Evolutionary conservation across 2,888 invertebrate genomes (phyloP), one percentile per base, ranked within the genome.

Genomic region (Chrysina gloriosa): DNA sequence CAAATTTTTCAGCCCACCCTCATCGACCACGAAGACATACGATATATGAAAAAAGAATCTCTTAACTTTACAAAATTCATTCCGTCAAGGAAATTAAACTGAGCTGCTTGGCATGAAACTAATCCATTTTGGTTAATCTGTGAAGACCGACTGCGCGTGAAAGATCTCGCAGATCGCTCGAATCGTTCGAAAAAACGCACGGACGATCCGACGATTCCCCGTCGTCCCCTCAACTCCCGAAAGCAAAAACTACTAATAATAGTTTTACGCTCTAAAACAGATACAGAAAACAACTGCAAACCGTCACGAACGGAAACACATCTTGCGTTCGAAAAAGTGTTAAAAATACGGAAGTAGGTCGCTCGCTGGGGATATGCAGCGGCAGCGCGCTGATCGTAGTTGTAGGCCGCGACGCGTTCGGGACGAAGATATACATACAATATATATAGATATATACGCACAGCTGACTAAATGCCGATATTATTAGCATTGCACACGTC

Each of bases 261-360:
- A 58, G 58, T 58, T 58, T 58, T 58, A 58, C 25, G 31, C 31
- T 31, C 58, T 39, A 39, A 58, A 58, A 58, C 58, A 58, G 58
- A 58, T 58, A 39, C 58, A 58, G 58, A 58, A 58, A 58, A 58
- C 58, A 58, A 58, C 58, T 58, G 58, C 58, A 58, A 58, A 58
- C 58, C 25, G 39, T 58, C 63, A 27, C 69, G 74, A 77, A 74
- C 77, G 76, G 77, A 77, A 77, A 76, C 75, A 73, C 70, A 72
- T 69, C 69, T 71, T 69, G 66, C 66, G 69, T 72, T 68, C 69
- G 71, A 74, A 74, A 73, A 74, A 75, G 72, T 67, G 74, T 78
- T 78, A 78, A 78, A 78, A 78, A 78, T 78, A 78, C 75, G 78
- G 78, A 78, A 78, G 77, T 78, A 77, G 78, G 78, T 78, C 78